phyloP scores from a whole-genome alignment of 2,797 vertebrate species.

The Synaphobranchus kaupii region DNA sequence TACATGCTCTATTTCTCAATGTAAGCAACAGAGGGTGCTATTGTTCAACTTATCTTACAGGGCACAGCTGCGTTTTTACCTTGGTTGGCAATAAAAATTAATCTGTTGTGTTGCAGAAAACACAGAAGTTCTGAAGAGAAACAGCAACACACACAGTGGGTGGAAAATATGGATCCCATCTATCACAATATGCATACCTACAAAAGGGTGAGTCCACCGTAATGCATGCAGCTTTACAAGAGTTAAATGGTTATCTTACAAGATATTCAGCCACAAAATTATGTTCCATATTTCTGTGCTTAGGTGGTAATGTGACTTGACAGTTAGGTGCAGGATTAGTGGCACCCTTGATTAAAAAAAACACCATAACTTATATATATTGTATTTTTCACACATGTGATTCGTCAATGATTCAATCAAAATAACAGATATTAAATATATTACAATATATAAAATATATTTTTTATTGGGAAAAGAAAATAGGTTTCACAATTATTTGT shows the following conservation, averaged over 20 bases:
- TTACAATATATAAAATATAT: too few relatives aligned
- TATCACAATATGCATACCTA: constrained; percentile 55
- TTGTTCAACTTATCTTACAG: neutral
- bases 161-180: constrained; percentile 65
- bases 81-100: neutral
- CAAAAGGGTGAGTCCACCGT: constrained; percentile 57
- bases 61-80: neutral
- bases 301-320: neutral
- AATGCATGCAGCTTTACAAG: neutral
- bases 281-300: neutral
- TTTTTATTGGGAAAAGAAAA: too few relatives aligned
- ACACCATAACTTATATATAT: too few relatives aligned
- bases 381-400: too few relatives aligned
- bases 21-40: neutral
- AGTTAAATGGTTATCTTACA: neutral
- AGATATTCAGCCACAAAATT: neutral
- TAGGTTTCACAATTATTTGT: too few relatives aligned
- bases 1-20: neutral
- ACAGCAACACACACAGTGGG: constrained; percentile 60
- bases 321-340: too few relatives aligned
- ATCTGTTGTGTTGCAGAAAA: constrained; percentile 52
- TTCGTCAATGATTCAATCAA: too few relatives aligned
- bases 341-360: too few relatives aligned
- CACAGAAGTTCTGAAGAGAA: constrained; percentile 56
- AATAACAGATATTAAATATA: too few relatives aligned